Evolutionary conservation across 2,113 vertebrate species (phyloP), one percentile per base, ranked within the genome.

Genomic region (Myiagra hebetior): DNA sequence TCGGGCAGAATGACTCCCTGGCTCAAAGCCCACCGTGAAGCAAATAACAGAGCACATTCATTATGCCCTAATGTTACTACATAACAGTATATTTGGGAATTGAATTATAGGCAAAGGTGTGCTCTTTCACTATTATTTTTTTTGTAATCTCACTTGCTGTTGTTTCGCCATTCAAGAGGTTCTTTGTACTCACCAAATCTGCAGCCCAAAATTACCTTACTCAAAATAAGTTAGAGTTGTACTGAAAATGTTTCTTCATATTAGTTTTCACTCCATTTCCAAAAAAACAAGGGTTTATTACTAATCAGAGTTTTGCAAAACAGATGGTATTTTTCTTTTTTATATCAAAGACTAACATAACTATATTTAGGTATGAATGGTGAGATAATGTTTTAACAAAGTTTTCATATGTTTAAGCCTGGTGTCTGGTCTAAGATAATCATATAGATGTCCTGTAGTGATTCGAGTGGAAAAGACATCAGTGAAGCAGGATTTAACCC

Each of bases 1-100:
- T 91, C 68, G 7, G 90, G 95, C 92, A 96, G 88, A 96, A 96
- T 86, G 95, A 93, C 82, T 95, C 85, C 68, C 83, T 97, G 96
- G 95, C 95, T 95, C 83, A 7, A 47, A 91, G 95, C 96, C 96
- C 88, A 12, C 60, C 28, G 2, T 6, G 2, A 92, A 91, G 87
- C 76, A 85, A 96, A 88, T 88, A 91, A 93, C 92, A 88, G 78
- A 91, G 64, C 85, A 95, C 79, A 74, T 50, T 96, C 95, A 52
- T 94, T 72, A 30, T 95, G 79, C 88, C 75, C 83, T 88, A 72
- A 88, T 46, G 41, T 62, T 95, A 75, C 72, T 90, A 64, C 60
- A 60, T 49, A 79, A 18, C 59, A 35, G 65, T 91, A 35, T 79
- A 69, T 76, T 83, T 90, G 85, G 90, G 92, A 86, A 63, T 84